Evolutionary conservation across 2,888 invertebrate species (phyloP), one percentile per base, ranked within the genome.

Genomic region (Cancer borealis): DNA sequence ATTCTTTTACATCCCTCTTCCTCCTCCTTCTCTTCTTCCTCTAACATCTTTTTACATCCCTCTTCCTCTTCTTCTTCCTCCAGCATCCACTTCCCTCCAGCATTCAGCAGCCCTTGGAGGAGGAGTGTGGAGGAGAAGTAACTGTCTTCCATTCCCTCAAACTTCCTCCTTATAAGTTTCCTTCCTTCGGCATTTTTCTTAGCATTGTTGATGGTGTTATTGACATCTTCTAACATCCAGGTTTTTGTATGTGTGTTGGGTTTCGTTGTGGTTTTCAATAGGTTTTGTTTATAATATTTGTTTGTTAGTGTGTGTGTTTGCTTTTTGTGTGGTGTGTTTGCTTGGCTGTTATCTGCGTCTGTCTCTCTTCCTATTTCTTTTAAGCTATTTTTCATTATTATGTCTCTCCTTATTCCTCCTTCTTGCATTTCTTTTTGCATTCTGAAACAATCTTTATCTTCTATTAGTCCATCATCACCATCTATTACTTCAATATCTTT

Each of bases 61-160:
- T 54, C 17, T 17, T 54, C 54, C 17, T 54, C 54, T 54, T 54
- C 17, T 54, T 54, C 54, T 17, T 54, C 54, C 66, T 84, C 10
- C 14, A 84, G 5, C 84, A 84, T 10, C 84, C 30, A 84, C 30
- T 84, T 84, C 17, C 84, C 84, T 84, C 84, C 84, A 14, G 84
- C 39, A 39, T 84, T 84, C 30, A 84, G 39, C 84, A 84, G 3
- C 4, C 84, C 84, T 17, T 84, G 84, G 39, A 84, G 84, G 84
- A 84, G 84, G n/a, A 84, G 84, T 21, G 84, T 84, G 39, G 39
- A 84, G 84, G 84, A 30, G 30, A 39, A 12, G 30, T 84, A 84
- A 17, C 84, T 84, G 39, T 10, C 84, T n/a, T 84, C 84, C 84
- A 84, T n/a, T 21, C 39, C 84, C 14, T 84, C 84, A 84, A 84